These are phyloP conservation scores for Cephus cinctus DNA, from an alignment of 1,140 invertebrate species.

Conservation along the genomic window DNA sequence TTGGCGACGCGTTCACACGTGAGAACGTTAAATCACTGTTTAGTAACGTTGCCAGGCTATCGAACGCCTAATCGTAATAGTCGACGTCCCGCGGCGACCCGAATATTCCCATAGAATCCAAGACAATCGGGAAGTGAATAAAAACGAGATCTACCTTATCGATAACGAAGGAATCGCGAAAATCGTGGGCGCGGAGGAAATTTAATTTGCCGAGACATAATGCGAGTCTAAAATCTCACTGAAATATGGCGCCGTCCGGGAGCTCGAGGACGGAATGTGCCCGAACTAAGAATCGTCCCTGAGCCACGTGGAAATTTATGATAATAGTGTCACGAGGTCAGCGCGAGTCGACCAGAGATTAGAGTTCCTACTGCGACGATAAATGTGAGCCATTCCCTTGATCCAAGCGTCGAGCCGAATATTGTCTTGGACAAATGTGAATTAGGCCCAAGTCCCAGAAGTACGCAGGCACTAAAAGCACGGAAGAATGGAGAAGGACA, in stretches of 20 bases:
- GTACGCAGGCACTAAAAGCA: neutral
- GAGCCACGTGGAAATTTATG: constrained; percentile 15
- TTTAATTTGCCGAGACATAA: too few relatives aligned
- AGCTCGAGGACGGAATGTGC: neutral
- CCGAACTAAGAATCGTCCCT: constrained; percentile 3
- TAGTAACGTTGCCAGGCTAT: too few relatives aligned
- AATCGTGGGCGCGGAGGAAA: too few relatives aligned
- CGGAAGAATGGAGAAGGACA: constrained; percentile 43
- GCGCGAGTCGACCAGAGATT: constrained; percentile 10
- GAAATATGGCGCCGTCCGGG: neutral
- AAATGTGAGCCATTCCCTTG: constrained; percentile 15
- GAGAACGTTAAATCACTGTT: too few relatives aligned
- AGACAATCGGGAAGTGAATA: too few relatives aligned
- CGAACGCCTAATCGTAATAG: too few relatives aligned
- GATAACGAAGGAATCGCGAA: too few relatives aligned
- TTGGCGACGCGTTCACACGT: too few relatives aligned
- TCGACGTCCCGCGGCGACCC: too few relatives aligned
- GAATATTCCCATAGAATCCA: too few relatives aligned
- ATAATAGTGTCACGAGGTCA: constrained; percentile 14
- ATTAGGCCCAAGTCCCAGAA: neutral
- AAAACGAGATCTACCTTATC: too few relatives aligned
- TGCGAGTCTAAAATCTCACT: too few relatives aligned
- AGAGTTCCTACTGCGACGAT: constrained; percentile 12
- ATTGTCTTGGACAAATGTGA: constrained; percentile 3
- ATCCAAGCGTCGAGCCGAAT: neutral